Percentiles rank a stretch among this genome's conserved stretches.
Conservation (phyloP, 2,888 invertebrate genomes). For the Adineta ricciae region DNA sequence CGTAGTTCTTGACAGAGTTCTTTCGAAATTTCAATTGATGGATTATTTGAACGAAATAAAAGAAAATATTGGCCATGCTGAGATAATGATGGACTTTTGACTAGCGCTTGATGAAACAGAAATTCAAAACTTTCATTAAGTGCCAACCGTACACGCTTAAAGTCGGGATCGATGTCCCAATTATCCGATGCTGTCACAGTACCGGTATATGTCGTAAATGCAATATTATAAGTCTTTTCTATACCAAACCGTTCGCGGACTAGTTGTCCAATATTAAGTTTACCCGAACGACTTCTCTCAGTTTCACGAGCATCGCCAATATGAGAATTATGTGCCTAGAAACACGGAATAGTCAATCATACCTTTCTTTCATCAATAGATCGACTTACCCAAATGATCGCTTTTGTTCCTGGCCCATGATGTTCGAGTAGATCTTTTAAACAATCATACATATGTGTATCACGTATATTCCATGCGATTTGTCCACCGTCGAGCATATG, state of each 20-base stretch:
- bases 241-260: not conserved
- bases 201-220: not conserved
- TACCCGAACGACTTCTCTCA: not conserved
- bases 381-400: not conserved
- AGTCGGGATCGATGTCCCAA: not conserved
- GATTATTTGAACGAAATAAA: not conserved
- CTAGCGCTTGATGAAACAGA: not conserved
- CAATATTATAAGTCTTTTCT: conserved; percentile 2
- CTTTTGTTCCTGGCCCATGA: not conserved
- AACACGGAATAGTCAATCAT: not conserved
- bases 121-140: not conserved
- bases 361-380: not conserved
- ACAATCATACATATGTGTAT: not conserved
- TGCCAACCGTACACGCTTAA: not conserved
- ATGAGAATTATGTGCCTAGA: not conserved
- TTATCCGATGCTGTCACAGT: not conserved
- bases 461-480: conserved; percentile 11
- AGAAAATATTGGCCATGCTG: not conserved
- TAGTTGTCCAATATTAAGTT: not conserved
- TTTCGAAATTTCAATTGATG: not conserved
- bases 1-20: not conserved
- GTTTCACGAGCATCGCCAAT: not conserved
- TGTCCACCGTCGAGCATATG: not conserved
- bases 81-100: not conserved
- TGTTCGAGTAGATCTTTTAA: not conserved